Percentiles rank a stretch among this genome's conserved stretches.
These are phyloP conservation scores for Liposcelis brunnea DNA, from an alignment of 2,888 invertebrate species.

Conservation along the genomic window DNA sequence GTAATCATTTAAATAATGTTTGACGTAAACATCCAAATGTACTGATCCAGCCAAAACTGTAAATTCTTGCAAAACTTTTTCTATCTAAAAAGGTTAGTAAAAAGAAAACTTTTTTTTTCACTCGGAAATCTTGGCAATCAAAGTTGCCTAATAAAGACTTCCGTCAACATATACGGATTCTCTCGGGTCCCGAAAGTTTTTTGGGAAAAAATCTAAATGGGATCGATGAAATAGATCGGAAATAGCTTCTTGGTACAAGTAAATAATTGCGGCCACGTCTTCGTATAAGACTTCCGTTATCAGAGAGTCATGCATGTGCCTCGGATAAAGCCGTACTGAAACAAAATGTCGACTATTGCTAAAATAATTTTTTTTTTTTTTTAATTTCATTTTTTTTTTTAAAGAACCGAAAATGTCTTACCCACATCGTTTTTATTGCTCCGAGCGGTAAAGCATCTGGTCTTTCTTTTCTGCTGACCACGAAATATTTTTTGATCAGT, in stretches of 20 bases:
- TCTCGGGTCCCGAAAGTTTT: too few species aligned
- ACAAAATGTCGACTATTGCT: slow-evolving; percentile 1
- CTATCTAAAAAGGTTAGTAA: too few species aligned
- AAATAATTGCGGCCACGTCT: slow-evolving; percentile 21
- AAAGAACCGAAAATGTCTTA: slow-evolving; percentile 10
- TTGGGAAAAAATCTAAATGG: too few species aligned
- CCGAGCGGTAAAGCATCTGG: slow-evolving; percentile 23
- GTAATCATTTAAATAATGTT: too few species aligned
- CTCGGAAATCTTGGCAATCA: too few species aligned
- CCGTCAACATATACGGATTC: too few species aligned
- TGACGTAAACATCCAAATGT: too few species aligned
- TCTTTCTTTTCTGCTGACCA: slow-evolving; percentile 26
- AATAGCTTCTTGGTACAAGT: slow-evolving; percentile 19
- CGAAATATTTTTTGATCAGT: slow-evolving; percentile 30
- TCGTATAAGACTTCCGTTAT: slow-evolving; percentile 18
- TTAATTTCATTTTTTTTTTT: neutral
- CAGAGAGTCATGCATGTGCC: slow-evolving; percentile 21
- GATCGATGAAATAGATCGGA: slow-evolving; percentile 12
- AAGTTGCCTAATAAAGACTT: too few species aligned
- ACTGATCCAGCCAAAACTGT: too few species aligned
- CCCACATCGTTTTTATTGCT: slow-evolving; percentile 22
- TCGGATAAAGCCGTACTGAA: slow-evolving; percentile 21
- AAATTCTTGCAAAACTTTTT: too few species aligned
- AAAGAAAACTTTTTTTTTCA: too few species aligned
- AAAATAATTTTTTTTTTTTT: slow-evolving; percentile 1